A percentile compares a stretch with the other conserved stretches of the same genome.
Evolutionary conservation across 2,113 vertebrate genomes (phyloP).

Genomic region (Phaethornis superciliosus): DNA sequence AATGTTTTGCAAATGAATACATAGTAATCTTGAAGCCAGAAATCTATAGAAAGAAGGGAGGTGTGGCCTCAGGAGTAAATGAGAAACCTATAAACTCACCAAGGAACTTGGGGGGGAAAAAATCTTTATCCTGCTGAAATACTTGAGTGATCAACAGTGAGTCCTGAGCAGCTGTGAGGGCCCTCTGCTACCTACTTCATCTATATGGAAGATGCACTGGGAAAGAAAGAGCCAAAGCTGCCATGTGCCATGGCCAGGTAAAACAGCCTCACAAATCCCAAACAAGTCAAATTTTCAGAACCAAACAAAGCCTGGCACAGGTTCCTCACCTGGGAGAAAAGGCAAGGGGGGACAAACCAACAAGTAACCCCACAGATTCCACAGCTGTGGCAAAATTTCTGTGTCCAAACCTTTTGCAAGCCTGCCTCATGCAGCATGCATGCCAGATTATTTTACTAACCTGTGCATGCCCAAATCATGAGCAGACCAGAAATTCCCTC

Average conservation of each 20-base stretch:
- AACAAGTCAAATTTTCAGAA: background rate
- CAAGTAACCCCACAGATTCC: background rate
- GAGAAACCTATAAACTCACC: background rate
- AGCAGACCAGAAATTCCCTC: background rate
- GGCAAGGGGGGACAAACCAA: background rate
- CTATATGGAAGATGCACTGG: background rate
- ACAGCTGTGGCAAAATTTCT: background rate
- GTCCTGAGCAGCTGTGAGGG: background rate
- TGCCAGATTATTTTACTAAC: background rate
- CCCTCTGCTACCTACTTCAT: background rate
- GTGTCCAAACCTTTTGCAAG: background rate
- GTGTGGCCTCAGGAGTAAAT: background rate
- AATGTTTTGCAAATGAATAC: background rate
- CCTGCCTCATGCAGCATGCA: background rate
- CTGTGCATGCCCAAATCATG: background rate
- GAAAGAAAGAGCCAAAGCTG: background rate
- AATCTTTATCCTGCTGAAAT: background rate
- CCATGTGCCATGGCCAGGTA: background rate
- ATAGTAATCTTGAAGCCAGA: background rate
- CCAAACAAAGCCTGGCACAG: background rate
- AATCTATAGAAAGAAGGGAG: background rate
- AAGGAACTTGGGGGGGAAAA: background rate
- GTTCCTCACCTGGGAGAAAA: background rate
- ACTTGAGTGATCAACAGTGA: background rate
- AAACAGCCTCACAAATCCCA: background rate